These are phyloP conservation scores for Sinotaia quadrata DNA, from an alignment of 2,888 invertebrate species.

Conservation along the genomic window DNA sequence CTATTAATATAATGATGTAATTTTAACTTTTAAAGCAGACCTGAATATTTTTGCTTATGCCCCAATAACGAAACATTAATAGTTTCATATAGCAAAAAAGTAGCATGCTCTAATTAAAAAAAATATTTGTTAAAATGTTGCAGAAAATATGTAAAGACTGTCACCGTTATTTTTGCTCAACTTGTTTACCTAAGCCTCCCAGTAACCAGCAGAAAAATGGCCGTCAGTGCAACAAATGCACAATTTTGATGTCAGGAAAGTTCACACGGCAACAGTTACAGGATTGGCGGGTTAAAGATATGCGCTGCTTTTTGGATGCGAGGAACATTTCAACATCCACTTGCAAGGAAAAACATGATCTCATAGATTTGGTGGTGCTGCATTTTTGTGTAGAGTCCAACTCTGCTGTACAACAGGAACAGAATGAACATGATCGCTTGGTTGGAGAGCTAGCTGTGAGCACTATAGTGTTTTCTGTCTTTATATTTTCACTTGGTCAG, in stretches of 20 bases:
- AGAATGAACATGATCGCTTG: constrained; percentile 46
- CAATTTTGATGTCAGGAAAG: constrained; percentile 56
- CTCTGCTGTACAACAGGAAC: constrained; percentile 34
- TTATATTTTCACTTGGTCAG: no score
- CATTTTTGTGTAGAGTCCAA: constrained; percentile 34
- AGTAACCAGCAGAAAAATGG: constrained; percentile 21
- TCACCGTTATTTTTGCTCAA: constrained; percentile 58
- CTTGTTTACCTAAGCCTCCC: constrained; percentile 47
- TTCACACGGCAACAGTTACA: constrained; percentile 59
- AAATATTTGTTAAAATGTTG: constrained; percentile 39
- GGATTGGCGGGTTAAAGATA: constrained; percentile 64
- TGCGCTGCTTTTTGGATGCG: constrained; percentile 61
- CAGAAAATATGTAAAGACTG: constrained; percentile 66
- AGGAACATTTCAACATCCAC: constrained; percentile 60
- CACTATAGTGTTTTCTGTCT: no score
- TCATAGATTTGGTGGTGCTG: constrained; percentile 65
- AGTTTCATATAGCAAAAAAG: no score
- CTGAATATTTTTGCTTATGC: no score
- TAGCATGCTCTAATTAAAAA: no score
- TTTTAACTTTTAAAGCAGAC: no score
- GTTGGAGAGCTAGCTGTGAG: constrained; percentile 52
- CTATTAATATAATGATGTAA: no score
- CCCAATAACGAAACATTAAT: no score
- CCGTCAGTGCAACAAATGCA: constrained; percentile 63
- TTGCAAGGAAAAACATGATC: constrained; percentile 69